Percentiles rank a stretch among this genome's conserved stretches.
Conservation (phyloP, 2,113 vertebrate species). For the Apodemus sylvaticus region DNA sequence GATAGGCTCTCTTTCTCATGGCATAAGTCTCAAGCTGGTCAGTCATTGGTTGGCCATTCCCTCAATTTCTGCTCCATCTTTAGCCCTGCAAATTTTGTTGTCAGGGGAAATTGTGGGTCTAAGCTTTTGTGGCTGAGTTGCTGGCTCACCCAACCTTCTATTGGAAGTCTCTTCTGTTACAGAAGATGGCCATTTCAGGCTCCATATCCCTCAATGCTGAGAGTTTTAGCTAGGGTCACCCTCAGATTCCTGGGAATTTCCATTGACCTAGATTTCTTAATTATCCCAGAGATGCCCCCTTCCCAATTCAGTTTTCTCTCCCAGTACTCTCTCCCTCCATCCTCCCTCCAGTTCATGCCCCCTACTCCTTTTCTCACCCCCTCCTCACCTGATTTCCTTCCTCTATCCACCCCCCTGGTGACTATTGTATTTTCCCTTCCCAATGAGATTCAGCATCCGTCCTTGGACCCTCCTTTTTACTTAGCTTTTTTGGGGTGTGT, state of each 20-base stretch:
- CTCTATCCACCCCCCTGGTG: not conserved
- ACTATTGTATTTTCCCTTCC: not conserved
- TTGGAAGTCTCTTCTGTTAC: not conserved
- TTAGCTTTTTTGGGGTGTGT: not conserved
- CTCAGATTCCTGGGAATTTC: not conserved
- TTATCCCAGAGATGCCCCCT: not conserved
- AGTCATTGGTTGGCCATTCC: not conserved
- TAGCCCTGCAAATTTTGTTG: not conserved
- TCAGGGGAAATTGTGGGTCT: not conserved
- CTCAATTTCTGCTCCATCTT: not conserved
- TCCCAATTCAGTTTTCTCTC: not conserved
- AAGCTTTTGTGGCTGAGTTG: not conserved
- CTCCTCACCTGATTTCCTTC: not conserved
- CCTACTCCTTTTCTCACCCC: too few species aligned
- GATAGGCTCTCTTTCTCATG: not conserved
- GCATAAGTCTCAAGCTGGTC: not conserved
- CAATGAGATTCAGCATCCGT: not conserved
- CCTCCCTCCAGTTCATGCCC: too few species aligned
- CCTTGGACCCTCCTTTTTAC: not conserved
- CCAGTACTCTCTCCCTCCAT: not conserved
- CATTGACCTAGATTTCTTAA: not conserved
- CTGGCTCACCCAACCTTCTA: not conserved
- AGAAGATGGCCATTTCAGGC: not conserved
- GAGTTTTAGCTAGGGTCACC: not conserved
- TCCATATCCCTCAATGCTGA: not conserved